Conservation (phyloP, 2,888 invertebrate species). For the Alloscopus bannaensis region DNA sequence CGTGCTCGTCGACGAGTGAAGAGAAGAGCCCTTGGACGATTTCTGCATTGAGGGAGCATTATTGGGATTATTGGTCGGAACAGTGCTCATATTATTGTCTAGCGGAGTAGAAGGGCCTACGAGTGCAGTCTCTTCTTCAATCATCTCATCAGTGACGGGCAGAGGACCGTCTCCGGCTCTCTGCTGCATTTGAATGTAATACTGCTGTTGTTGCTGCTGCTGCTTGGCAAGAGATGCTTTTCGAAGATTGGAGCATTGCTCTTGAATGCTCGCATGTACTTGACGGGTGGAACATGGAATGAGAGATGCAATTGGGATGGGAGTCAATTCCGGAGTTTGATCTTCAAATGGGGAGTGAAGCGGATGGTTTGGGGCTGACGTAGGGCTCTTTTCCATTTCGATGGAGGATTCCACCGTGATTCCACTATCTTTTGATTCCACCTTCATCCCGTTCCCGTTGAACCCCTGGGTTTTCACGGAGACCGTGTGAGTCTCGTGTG, state of each 20-base stretch:
- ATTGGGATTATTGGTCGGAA: conserved; percentile 63
- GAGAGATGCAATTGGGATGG: conserved; percentile 54
- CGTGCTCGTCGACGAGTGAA: conserved; percentile 75
- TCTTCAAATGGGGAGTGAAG: conserved; percentile 53
- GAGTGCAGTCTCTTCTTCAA: conserved; percentile 60
- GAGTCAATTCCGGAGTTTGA: conserved; percentile 54
- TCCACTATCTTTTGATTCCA: conserved; percentile 65
- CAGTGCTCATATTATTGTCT: conserved; percentile 70
- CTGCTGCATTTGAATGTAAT: conserved; percentile 50
- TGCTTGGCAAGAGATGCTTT: conserved; percentile 61
- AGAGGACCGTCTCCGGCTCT: conserved; percentile 46
- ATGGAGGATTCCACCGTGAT: conserved; percentile 62
- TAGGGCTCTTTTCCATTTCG: conserved; percentile 58
- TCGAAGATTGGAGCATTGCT: conserved; percentile 65
- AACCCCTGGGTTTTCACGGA: conserved; percentile 38
- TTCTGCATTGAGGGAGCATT: conserved; percentile 39
- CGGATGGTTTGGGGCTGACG: conserved; percentile 42
- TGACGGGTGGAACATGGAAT: conserved; percentile 63
- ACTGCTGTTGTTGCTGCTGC: conserved; percentile 41
- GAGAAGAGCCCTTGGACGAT: conserved; percentile 64
- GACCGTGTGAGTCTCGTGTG: conserved; percentile 31
- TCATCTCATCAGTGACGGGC: conserved; percentile 52
- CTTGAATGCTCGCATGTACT: conserved; percentile 65
- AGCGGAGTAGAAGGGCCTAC: conserved; percentile 59
- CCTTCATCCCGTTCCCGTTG: conserved; percentile 54